Conservation (phyloP, 2,113 vertebrate genomes). For the Bolborhynchus lineola region DNA sequence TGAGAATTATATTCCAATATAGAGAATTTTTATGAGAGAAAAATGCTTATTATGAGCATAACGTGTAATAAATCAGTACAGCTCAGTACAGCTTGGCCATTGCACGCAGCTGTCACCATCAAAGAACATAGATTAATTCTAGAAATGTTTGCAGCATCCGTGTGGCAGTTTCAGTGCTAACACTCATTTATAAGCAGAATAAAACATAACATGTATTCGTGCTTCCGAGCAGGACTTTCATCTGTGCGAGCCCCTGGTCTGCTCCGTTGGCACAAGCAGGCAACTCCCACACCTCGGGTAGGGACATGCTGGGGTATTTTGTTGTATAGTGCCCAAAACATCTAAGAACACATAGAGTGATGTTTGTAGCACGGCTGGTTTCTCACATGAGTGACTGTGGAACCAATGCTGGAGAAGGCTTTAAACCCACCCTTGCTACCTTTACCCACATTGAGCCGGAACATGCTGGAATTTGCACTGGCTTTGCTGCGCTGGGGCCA, state of each 20-base stretch:
- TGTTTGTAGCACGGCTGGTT: rapidly evolving
- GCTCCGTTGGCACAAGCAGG: background rate
- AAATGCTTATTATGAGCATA: background rate
- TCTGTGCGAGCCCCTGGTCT: background rate
- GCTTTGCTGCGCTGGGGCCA: background rate
- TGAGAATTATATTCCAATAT: background rate
- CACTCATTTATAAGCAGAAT: background rate
- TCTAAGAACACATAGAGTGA: rapidly evolving
- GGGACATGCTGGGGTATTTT: background rate
- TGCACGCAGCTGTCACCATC: background rate
- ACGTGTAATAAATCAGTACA: background rate
- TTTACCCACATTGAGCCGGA: rapidly evolving
- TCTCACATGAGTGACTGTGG: background rate
- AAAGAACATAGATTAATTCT: background rate
- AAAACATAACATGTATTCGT: background rate
- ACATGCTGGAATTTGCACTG: rapidly evolving
- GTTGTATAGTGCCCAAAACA: background rate
- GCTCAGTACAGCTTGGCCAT: background rate
- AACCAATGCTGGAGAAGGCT: background rate
- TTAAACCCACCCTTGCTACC: background rate
- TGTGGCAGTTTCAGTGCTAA: background rate
- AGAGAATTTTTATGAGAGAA: background rate
- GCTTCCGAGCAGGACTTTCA: background rate
- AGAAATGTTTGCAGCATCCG: background rate
- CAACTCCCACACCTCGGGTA: background rate